Conservation (phyloP, 2,888 invertebrate species). For the Acronicta aceris region DNA sequence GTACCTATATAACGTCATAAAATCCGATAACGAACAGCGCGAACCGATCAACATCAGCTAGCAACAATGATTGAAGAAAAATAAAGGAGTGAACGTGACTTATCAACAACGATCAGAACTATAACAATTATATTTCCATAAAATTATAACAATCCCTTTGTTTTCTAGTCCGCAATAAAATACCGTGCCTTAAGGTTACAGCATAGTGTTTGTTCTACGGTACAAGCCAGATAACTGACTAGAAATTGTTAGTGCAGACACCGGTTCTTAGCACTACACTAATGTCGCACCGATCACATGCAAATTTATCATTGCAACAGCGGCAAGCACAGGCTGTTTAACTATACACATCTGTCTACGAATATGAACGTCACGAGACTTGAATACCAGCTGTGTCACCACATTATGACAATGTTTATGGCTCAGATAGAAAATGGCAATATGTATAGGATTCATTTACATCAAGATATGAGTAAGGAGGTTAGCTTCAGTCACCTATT, state of each 20-base stretch:
- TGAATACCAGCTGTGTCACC: slow-evolving; percentile 26
- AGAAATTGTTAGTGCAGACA: slow-evolving; percentile 27
- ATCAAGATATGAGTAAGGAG: slow-evolving; percentile 36
- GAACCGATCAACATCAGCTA: slow-evolving; percentile 58
- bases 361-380: slow-evolving; percentile 20
- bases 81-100: slow-evolving; percentile 46
- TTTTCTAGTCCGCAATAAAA: slow-evolving; percentile 16
- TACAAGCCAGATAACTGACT: slow-evolving; percentile 16
- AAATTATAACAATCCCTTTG: slow-evolving; percentile 37
- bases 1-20: slow-evolving; percentile 76
- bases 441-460: slow-evolving; percentile 43
- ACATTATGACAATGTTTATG: slow-evolving; percentile 18
- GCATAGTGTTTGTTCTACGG: slow-evolving; percentile 15
- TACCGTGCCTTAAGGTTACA: slow-evolving; percentile 18
- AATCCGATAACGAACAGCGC: slow-evolving; percentile 73
- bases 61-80: slow-evolving; percentile 57
- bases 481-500: slow-evolving; percentile 36
- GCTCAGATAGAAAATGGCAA: slow-evolving; percentile 31
- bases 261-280: slow-evolving; percentile 20
- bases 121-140: slow-evolving; percentile 40
- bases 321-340: slow-evolving; percentile 18
- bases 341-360: slow-evolving; percentile 24
- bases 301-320: slow-evolving; percentile 40
- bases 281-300: slow-evolving; percentile 35
- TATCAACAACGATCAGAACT: slow-evolving; percentile 38